phyloP scores from a whole-genome alignment of 2,888 invertebrate species.

The Strigamia crassipes region DNA sequence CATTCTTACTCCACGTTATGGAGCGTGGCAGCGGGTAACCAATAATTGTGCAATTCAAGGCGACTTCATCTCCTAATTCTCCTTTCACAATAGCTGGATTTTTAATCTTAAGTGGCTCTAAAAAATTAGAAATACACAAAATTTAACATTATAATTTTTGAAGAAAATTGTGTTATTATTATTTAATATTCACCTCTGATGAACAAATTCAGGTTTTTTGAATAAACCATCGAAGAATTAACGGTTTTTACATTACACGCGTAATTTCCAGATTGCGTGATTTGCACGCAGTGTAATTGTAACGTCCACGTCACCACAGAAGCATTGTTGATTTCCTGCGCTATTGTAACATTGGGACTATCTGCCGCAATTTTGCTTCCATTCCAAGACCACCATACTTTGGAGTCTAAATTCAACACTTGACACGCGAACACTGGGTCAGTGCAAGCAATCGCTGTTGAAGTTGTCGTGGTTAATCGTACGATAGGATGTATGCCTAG shows the following conservation, averaged over 20 bases:
- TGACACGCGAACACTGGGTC: conserved; percentile 22
- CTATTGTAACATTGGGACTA: background rate
- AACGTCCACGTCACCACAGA: conserved; percentile 19
- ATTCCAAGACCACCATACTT: conserved; percentile 44
- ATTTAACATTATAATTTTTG: too few species aligned
- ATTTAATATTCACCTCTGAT: conserved; percentile 4
- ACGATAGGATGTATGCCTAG: background rate
- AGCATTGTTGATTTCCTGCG: background rate
- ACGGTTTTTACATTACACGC: conserved; percentile 46
- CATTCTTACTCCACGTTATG: conserved; percentile 43
- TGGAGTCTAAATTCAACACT: background rate
- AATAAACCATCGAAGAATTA: background rate
- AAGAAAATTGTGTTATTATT: background rate
- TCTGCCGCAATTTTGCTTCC: background rate
- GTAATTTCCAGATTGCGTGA: conserved; percentile 46
- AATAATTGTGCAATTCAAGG: conserved; percentile 29
- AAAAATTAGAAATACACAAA: background rate
- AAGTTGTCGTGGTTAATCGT: background rate
- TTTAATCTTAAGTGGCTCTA: background rate
- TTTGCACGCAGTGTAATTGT: conserved; percentile 47
- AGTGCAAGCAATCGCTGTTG: background rate
- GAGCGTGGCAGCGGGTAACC: conserved; percentile 35
- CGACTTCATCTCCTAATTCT: background rate
- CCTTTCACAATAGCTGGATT: background rate
- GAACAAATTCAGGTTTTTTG: background rate